A percentile compares a stretch with the other conserved stretches of the same genome.
These are phyloP conservation scores for Bombus ignitus DNA, from an alignment of 1,140 invertebrate species.

Conservation along the genomic window DNA sequence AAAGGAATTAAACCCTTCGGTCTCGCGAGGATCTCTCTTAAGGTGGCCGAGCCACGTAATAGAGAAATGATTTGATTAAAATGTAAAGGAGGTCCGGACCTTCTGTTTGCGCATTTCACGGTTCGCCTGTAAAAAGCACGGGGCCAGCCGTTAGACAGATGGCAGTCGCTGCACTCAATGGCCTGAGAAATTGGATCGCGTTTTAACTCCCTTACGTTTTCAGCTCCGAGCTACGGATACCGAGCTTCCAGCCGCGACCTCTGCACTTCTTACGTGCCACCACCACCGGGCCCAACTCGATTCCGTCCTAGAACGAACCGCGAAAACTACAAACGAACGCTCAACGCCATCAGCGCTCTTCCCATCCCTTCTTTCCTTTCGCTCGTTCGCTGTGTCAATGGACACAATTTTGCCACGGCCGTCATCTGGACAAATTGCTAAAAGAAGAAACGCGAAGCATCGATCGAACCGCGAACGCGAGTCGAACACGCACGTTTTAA, in stretches of 20 bases:
- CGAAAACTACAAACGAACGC: background rate
- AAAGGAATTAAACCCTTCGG: conserved; percentile 73
- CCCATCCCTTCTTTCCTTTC: background rate
- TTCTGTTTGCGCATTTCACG: conserved; percentile 84
- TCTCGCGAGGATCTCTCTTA: conserved; percentile 65
- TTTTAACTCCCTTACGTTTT: conserved; percentile 83
- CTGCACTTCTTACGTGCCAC: background rate
- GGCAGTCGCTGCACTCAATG: conserved; percentile 83
- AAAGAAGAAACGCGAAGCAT: conserved; percentile 33
- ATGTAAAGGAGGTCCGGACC: conserved; percentile 80
- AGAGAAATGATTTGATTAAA: conserved; percentile 83
- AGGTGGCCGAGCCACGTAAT: conserved; percentile 73
- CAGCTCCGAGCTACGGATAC: conserved; percentile 59
- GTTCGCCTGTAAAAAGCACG: conserved; percentile 81
- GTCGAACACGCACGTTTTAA: conserved; percentile 64
- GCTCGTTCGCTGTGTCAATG: background rate
- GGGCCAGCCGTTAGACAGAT: conserved; percentile 81
- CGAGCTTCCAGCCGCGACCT: conserved; percentile 23
- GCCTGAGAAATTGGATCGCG: conserved; percentile 83
- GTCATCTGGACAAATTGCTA: conserved; percentile 60
- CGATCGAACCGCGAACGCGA: conserved; percentile 11
- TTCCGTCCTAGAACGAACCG: background rate
- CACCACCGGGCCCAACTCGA: background rate
- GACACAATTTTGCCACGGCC: conserved; percentile 15
- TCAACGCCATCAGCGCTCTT: background rate